A percentile compares a stretch with the other conserved stretches of the same genome.
These are phyloP conservation scores for Tadarida brasiliensis DNA, from an alignment of 2,797 vertebrate genomes.

Conservation along the genomic window DNA sequence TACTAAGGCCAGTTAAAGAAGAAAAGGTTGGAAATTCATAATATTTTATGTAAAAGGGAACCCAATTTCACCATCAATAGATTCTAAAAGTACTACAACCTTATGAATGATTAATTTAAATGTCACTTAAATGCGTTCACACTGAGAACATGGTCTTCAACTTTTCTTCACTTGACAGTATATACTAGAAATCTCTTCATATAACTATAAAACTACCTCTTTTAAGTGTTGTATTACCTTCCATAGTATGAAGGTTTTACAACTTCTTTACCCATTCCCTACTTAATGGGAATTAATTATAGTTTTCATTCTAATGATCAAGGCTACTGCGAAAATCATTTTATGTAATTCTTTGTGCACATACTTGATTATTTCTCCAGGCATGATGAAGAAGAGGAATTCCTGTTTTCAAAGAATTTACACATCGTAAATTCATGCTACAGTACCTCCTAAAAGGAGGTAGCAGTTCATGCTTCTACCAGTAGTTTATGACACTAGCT, in stretches of 20 bases:
- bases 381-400: neutral
- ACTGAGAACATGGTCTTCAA: constrained; percentile 11
- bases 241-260: neutral
- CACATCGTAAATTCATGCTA: constrained; percentile 19
- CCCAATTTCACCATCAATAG: constrained; percentile 7
- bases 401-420: neutral
- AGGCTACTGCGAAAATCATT: neutral
- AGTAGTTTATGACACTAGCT: neutral
- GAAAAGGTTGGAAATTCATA: neutral
- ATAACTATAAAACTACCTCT: neutral
- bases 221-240: neutral
- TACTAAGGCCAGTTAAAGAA: neutral
- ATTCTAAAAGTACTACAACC: neutral
- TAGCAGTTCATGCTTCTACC: constrained; percentile 2
- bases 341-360: constrained; percentile 34
- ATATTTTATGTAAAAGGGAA: constrained; percentile 18
- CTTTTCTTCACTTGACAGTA: constrained; percentile 43
- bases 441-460: neutral
- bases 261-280: constrained; percentile 3
- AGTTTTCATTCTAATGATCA: constrained; percentile 3
- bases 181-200: constrained; percentile 29
- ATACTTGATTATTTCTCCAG: constrained; percentile 49
- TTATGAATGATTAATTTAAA: constrained; percentile 43
- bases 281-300: neutral
- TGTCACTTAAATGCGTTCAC: constrained; percentile 45